Base-by-base conservation (phyloP, 2,888 invertebrate species). In the Dynastes maya region DNA sequence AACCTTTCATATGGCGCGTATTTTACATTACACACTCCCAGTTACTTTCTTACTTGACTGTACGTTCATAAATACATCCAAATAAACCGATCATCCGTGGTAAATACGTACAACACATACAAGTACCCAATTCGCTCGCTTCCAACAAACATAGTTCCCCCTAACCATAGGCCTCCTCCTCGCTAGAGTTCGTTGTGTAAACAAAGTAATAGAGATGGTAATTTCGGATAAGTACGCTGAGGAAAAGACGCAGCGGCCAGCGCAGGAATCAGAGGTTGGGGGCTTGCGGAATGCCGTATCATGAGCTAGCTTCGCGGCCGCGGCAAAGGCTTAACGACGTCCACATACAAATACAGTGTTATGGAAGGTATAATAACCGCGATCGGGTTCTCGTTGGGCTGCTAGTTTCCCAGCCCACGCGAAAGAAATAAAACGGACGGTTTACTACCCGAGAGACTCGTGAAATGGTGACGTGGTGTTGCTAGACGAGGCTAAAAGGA, bases 171-270 rank as follows among this genome's bases (percentile, higher is more conserved):
- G 32, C 32, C 32, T 37, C 55, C 55, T 55, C 65, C 40, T 65
- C 32, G 45, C 45, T 45, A 45, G 32, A 37, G n/a, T 13, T 64
- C 64, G 65, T 45, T 64, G 76, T 76, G 76, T 65, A 76, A 76
- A 76, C 76, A 76, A 76, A 76, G 65, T 76, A 76, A 76, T 76
- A 76, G 76, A 76, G 76, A 76, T 76, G 76, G 76, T 76, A 64
- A 76, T 63, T 76, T 51, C 76, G 76, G 76, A 76, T 76, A 76
- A 76, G 76, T 76, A 13, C 2, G 55, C 32, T 1, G 45, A 45
- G 45, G 11, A 45, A 45, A 45, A 45, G 45, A 8, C 45, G 45
- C 45, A 11, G 45, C 45, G 8, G 45, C 45, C 11, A 45, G 45
- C 45, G 45, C 45, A 8, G 45, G 9, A 11, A 58, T 45, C 45